A percentile compares a stretch with the other conserved stretches of the same genome.
phyloP scores from a whole-genome alignment of 2,797 vertebrate species.

The Rallus crepitans region DNA sequence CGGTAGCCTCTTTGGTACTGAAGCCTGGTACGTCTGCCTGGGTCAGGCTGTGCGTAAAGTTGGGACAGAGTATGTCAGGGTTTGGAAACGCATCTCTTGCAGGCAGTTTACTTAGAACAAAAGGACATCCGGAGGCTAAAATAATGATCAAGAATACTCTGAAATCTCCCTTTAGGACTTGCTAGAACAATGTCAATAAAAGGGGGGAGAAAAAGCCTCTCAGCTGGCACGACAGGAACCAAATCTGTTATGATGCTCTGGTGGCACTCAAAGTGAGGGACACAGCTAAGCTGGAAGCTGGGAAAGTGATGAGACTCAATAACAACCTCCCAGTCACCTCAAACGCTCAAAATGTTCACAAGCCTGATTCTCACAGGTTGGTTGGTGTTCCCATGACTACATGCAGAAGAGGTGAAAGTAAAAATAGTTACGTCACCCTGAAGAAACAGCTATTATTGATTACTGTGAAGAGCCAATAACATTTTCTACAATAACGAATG shows the following conservation, averaged over 20 bases:
- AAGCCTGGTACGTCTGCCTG: background rate
- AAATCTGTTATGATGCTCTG: background rate
- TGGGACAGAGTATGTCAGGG: background rate
- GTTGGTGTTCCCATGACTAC: constrained; percentile 68
- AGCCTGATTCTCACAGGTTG: constrained; percentile 1
- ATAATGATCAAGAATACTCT: background rate
- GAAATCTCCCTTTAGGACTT: background rate
- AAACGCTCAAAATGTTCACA: background rate
- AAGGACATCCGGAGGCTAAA: background rate
- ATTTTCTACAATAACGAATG: background rate
- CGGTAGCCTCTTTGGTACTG: background rate
- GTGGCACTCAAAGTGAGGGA: background rate
- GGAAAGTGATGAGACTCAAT: background rate
- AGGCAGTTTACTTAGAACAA: background rate
- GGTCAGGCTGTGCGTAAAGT: background rate
- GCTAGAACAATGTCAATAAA: background rate
- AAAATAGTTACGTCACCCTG: constrained; percentile 44
- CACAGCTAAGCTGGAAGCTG: background rate
- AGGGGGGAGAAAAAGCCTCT: background rate
- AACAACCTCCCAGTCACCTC: background rate
- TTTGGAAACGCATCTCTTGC: background rate
- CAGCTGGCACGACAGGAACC: background rate
- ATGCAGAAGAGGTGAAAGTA: constrained; percentile 53
- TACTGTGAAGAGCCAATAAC: background rate
- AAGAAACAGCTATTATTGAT: constrained; percentile 60